Conservation (phyloP, 1,140 invertebrate genomes). For the Gyrodactylus salaris region DNA sequence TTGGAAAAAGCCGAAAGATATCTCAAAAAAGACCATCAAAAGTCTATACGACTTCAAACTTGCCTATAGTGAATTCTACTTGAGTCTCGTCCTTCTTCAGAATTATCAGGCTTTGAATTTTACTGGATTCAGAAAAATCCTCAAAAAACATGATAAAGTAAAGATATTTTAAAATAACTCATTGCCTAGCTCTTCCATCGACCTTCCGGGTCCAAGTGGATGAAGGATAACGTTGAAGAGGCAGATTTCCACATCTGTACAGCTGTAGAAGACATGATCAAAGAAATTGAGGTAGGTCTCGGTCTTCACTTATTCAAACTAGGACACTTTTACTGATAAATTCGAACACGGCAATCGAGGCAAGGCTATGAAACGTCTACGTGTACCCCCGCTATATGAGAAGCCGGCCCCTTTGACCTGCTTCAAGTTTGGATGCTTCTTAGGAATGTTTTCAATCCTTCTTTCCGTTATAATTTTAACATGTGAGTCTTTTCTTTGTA, state of each 20-base stretch:
- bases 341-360: conserved; percentile 75
- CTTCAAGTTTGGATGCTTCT: conserved; percentile 1
- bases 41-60: conserved; percentile 46
- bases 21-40: background rate
- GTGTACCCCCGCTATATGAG: conserved; percentile 48
- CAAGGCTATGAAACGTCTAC: conserved; percentile 69
- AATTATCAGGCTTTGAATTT: conserved; percentile 65
- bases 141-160: conserved; percentile 99
- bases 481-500: background rate
- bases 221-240: conserved; percentile 54
- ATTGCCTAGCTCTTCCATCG: conserved; percentile 16
- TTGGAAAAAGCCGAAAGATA: conserved; percentile 1
- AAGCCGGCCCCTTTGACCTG: background rate
- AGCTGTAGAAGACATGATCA: conserved; percentile 72
- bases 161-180: background rate
- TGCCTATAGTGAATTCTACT: conserved; percentile 93
- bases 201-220: conserved; percentile 32
- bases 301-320: too few species aligned
- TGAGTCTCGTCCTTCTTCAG: conserved; percentile 55
- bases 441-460: background rate
- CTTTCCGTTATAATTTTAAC: background rate
- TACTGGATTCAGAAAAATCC: conserved; percentile 89
- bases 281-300: conserved; percentile 57
- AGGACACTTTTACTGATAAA: conserved; percentile 34
- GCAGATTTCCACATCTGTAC: conserved; percentile 83